A percentile compares a stretch with the other conserved stretches of the same genome.
Evolutionary conservation across 2,797 vertebrate species (phyloP).

Genomic region (Myripristis jacobus): DNA sequence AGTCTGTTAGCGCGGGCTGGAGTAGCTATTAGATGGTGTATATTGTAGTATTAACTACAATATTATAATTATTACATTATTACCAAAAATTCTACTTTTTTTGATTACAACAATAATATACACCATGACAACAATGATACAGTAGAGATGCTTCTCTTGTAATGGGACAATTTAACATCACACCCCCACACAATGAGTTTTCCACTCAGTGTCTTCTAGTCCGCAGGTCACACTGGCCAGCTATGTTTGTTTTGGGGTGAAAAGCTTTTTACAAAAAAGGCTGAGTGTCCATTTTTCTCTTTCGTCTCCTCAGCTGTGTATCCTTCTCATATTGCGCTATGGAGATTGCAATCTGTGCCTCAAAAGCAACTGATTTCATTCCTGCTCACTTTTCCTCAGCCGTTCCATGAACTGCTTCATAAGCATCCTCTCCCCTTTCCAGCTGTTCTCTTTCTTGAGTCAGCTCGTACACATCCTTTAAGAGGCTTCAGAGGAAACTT

Average conservation of each 20-base stretch:
- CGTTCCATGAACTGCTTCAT: slow-evolving; percentile 6
- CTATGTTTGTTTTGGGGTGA: neutral
- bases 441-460: slow-evolving; percentile 20
- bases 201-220: neutral
- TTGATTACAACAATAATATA: too few species aligned
- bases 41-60: too few species aligned
- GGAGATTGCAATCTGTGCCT: slow-evolving; percentile 3
- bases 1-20: too few species aligned
- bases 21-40: too few species aligned
- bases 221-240: neutral
- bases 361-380: slow-evolving; percentile 10
- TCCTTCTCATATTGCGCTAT: neutral
- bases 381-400: slow-evolving; percentile 15
- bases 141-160: too few species aligned
- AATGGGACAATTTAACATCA: too few species aligned
- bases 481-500: neutral
- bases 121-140: too few species aligned
- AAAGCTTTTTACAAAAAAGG: neutral
- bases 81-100: too few species aligned
- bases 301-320: neutral
- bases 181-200: too few species aligned
- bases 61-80: too few species aligned
- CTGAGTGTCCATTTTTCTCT: neutral
- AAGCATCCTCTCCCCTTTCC: slow-evolving; percentile 14
- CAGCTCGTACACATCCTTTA: slow-evolving; percentile 15